Percentiles rank a stretch among this genome's conserved stretches.
Conservation (phyloP, 2,113 vertebrate genomes). For the Limnothrissa miodon region DNA sequence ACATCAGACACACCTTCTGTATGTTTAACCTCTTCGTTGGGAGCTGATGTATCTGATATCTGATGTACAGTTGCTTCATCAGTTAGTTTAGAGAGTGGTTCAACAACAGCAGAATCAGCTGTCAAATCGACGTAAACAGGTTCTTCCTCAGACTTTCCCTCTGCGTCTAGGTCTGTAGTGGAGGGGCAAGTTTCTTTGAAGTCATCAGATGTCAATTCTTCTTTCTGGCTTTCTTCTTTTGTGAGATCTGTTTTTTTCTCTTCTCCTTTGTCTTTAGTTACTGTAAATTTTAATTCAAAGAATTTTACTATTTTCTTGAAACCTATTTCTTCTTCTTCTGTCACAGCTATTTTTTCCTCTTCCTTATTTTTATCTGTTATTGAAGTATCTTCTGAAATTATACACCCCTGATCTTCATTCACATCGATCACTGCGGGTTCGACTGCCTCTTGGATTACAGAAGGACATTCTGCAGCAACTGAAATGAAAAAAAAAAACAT, state of each 20-base stretch:
- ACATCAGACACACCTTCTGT: slow-evolving; percentile 48
- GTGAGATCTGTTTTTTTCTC: slow-evolving; percentile 69
- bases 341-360: slow-evolving; percentile 52
- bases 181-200: slow-evolving; percentile 1
- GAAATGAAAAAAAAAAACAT: slow-evolving; percentile 48
- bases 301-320: slow-evolving; percentile 90
- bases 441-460: slow-evolving; percentile 57
- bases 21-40: slow-evolving; percentile 55
- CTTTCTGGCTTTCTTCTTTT: slow-evolving; percentile 66
- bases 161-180: slow-evolving; percentile 20
- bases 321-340: slow-evolving; percentile 77
- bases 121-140: slow-evolving; percentile 51
- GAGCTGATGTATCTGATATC: slow-evolving; percentile 38
- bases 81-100: slow-evolving; percentile 42
- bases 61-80: slow-evolving; percentile 42
- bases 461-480: slow-evolving; percentile 71
- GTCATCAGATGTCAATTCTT: slow-evolving; percentile 54
- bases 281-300: slow-evolving; percentile 85
- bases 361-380: slow-evolving; percentile 62
- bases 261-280: slow-evolving; percentile 81
- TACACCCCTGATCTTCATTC: slow-evolving; percentile 58
- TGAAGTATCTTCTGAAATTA: slow-evolving; percentile 50
- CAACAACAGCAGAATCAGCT: slow-evolving; percentile 49
- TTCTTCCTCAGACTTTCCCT: slow-evolving; percentile 40
- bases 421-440: slow-evolving; percentile 45